Percentiles rank a stretch among this genome's conserved stretches.
Evolutionary conservation across 1,140 invertebrate species (phyloP).

Genomic region (Mizuhopecten yessoensis): DNA sequence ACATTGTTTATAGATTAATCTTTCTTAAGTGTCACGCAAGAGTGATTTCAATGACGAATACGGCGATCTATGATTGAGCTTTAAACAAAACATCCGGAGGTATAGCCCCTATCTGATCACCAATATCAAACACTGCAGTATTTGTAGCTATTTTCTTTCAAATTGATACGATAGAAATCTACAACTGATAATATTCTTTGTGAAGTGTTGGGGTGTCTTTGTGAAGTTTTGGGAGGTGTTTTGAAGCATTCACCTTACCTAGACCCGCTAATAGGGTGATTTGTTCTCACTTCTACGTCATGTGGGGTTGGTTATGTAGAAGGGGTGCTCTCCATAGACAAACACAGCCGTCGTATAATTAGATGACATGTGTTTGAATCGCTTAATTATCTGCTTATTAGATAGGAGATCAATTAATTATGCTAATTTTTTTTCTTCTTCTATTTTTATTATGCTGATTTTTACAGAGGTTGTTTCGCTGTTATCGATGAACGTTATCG

Average conservation of each 20-base stretch:
- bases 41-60: neutral
- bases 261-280: neutral
- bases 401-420: neutral
- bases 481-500: neutral
- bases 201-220: neutral
- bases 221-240: neutral
- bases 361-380: neutral
- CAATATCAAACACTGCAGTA: neutral
- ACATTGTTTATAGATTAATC: neutral
- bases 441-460: neutral
- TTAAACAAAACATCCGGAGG: neutral
- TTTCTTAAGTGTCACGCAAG: neutral
- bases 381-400: conserved; percentile 27
- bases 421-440: neutral
- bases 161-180: neutral
- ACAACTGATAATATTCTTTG: neutral
- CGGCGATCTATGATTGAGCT: neutral
- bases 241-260: neutral
- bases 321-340: neutral
- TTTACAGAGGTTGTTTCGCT: neutral
- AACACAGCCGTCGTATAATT: neutral
- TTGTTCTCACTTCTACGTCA: neutral
- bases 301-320: neutral
- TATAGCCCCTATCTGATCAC: no score
- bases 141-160: neutral